Evolutionary conservation across 2,113 vertebrate genomes (phyloP).

Genomic region (Nothoprocta perdicaria): DNA sequence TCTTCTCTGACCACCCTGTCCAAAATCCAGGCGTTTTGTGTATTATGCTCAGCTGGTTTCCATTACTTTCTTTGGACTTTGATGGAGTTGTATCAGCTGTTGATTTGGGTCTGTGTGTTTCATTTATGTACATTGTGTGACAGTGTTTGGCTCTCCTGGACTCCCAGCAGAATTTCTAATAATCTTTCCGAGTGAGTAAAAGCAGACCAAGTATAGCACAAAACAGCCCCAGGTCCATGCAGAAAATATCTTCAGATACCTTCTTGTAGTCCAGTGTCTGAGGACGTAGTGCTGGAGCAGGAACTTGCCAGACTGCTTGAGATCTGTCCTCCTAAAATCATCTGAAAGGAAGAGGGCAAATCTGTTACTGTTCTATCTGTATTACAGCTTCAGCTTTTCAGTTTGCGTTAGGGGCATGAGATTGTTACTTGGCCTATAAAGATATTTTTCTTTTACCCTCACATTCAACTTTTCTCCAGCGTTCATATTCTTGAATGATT

Average conservation of each 20-base stretch:
- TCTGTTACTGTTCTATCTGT: background rate
- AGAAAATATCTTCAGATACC: background rate
- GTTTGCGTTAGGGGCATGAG: background rate
- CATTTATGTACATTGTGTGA: background rate
- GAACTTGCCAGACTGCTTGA: constrained; percentile 18
- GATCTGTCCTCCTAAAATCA: background rate
- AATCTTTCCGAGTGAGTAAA: background rate
- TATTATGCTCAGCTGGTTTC: constrained; percentile 7
- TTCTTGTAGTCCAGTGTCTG: background rate
- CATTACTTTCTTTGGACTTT: constrained; percentile 1
- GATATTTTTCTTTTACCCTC: background rate
- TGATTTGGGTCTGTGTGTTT: constrained; percentile 32
- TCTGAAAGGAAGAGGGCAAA: constrained; percentile 1
- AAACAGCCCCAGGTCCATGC: constrained; percentile 9
- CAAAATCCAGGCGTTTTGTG: background rate
- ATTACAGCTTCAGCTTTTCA: constrained; percentile 22
- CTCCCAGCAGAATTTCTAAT: constrained; percentile 26
- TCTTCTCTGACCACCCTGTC: constrained; percentile 7
- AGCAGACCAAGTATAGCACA: constrained; percentile 22
- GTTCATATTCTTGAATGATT: background rate
- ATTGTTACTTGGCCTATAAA: constrained; percentile 20
- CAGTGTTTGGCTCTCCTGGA: constrained; percentile 26
- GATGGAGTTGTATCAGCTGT: constrained; percentile 20
- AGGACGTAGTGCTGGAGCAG: background rate
- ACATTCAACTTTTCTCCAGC: background rate